Evolutionary conservation across 2,113 vertebrate species (phyloP), one percentile per base, ranked within the genome.

Genomic region (Ciconia stormi): DNA sequence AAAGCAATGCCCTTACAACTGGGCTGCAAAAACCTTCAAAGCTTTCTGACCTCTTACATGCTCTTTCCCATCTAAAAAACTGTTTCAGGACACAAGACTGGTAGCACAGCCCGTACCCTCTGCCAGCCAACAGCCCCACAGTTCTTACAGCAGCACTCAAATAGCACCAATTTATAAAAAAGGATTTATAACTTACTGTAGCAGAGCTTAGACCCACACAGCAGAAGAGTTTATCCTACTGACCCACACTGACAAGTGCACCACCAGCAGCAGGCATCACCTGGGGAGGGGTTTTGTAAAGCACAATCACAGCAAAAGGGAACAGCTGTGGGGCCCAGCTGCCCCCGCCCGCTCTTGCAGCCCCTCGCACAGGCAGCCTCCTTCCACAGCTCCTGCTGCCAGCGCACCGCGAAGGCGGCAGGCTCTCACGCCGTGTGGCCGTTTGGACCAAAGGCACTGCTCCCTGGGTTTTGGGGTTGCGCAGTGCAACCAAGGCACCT

Each of bases 401-500:
- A 11, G 4, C 2, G 5, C 15, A 3, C 21, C 3, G 30, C 58
- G 30, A 10, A 5, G 53, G 11, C 56, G 38, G 38, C 10, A 5
- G 53, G 46, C 27, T 8, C 46, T 26, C 18, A 0, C 1, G 9
- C 7, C 0, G 0, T 0, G 0, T 3, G 14, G 20, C 8, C 1
- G 0, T 10, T 25, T 5, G 17, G 27, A 30, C 38, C 38, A 44
- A 38, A 46, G 59, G 13, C 0, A 2, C 17, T 38, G 2, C 17
- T 38, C 46, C 36, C 36, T 32, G 50, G 26, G 20, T 12, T 88
- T 46, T 78, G 61, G 36, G 63, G n/a, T 13, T 27, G 23, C 1
- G 3, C 47, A 72, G 77, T 8, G 16, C 40, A 40, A 34, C 23
- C 15, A 9, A 66, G 14, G 52, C 0, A 1, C 55, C 15, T 36